Conservation (phyloP, 1,140 invertebrate genomes). For the Ceratosolen fusciceps region DNA sequence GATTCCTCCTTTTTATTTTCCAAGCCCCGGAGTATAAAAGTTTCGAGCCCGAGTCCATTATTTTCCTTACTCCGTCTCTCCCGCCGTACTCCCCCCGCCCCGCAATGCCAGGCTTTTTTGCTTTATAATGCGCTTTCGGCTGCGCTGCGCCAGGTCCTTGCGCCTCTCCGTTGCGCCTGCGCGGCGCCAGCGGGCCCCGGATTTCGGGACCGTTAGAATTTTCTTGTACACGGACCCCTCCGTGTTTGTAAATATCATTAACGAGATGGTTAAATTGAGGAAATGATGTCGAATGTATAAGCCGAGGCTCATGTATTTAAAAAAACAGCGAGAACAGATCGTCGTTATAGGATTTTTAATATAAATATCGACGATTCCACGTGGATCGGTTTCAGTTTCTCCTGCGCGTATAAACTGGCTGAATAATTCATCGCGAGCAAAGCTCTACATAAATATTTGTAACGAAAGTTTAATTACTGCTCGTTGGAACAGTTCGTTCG, state of each 20-base stretch:
- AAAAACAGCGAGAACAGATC: neutral
- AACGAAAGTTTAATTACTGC: neutral
- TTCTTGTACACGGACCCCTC: neutral
- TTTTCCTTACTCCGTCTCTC: neutral
- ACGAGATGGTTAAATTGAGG: neutral
- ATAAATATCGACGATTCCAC: neutral
- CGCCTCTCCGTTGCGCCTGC: neutral
- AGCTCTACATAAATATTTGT: neutral
- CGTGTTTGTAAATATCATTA: neutral
- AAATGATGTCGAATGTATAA: neutral
- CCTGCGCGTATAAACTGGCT: neutral
- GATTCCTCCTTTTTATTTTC: conserved; percentile 34
- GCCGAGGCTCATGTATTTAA: neutral
- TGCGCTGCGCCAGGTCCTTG: conserved; percentile 6
- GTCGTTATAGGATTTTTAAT: neutral
- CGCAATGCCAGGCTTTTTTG: too few relatives aligned
- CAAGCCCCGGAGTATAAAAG: conserved; percentile 25
- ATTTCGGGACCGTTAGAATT: neutral
- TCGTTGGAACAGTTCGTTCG: neutral
- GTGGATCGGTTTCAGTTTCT: neutral
- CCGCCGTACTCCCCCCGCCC: neutral
- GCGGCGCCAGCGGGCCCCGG: neutral
- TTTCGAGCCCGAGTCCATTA: conserved; percentile 34
- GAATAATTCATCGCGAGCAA: neutral
- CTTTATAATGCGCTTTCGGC: conserved; percentile 24